phyloP scores from a whole-genome alignment of 2,113 vertebrate species.

The Nanger granti region DNA sequence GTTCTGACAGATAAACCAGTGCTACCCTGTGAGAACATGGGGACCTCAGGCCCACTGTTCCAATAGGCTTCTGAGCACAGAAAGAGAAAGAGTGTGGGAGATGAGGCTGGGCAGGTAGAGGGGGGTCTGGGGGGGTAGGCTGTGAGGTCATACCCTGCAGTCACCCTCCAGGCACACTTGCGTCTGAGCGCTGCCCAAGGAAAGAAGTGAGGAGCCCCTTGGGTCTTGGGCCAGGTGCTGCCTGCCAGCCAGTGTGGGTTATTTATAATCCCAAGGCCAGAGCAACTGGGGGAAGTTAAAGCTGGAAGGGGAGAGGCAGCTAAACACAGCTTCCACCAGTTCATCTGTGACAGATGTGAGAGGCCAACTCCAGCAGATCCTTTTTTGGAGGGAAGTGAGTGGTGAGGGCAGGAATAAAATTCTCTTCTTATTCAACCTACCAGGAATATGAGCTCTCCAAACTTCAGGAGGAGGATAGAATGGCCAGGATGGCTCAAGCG shows the following conservation, averaged over 20 bases:
- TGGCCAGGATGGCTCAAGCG: background rate
- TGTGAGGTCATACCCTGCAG: background rate
- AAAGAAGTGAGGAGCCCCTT: background rate
- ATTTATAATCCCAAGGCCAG: background rate
- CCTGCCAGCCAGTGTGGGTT: background rate
- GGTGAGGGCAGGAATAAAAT: background rate
- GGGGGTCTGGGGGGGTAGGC: background rate
- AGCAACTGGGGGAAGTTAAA: background rate
- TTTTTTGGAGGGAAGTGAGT: background rate
- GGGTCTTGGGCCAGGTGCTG: background rate
- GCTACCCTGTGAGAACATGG: background rate
- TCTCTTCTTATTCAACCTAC: background rate
- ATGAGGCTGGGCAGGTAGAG: background rate
- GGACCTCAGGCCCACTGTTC: background rate
- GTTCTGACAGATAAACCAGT: background rate
- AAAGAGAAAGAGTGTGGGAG: background rate
- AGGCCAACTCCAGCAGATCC: background rate
- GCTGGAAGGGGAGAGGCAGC: background rate
- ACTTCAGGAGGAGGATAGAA: background rate
- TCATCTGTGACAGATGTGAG: background rate
- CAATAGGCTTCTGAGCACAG: background rate
- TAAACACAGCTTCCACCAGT: background rate
- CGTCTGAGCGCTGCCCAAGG: background rate
- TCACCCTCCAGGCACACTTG: too few relatives aligned
- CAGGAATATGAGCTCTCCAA: background rate